Percentiles rank a stretch among this genome's conserved stretches.
Conservation (phyloP, 2,797 vertebrate genomes). For the Micropoecilia bifurca region DNA sequence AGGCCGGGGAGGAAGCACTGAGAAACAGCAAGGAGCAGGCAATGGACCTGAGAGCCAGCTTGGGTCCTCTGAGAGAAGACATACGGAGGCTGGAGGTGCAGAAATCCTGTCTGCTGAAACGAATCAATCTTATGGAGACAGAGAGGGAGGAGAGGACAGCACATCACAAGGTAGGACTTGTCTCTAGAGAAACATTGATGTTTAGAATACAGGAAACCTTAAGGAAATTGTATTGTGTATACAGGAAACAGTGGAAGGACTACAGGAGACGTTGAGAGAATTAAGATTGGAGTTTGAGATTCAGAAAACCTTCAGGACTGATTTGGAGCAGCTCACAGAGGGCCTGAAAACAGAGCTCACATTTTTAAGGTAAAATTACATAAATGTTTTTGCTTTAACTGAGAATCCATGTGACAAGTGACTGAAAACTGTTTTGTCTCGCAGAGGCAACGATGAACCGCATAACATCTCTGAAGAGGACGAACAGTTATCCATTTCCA, state of each 20-base stretch:
- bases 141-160: slow-evolving; percentile 82
- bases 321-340: slow-evolving; percentile 81
- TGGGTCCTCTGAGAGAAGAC: slow-evolving; percentile 85
- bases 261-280: slow-evolving; percentile 83
- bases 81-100: slow-evolving; percentile 80
- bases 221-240: not conserved
- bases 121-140: slow-evolving; percentile 81
- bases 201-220: not conserved
- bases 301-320: slow-evolving; percentile 83
- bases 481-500: slow-evolving; percentile 16
- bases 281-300: slow-evolving; percentile 83
- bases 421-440: slow-evolving; percentile 19
- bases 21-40: slow-evolving; percentile 83
- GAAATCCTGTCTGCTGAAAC: slow-evolving; percentile 84
- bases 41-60: slow-evolving; percentile 78
- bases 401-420: not conserved
- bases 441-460: slow-evolving; percentile 53
- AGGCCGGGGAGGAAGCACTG: slow-evolving; percentile 82
- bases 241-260: slow-evolving; percentile 85
- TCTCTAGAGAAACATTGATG: not conserved
- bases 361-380: slow-evolving; percentile 83
- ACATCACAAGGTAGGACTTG: slow-evolving; percentile 75
- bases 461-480: slow-evolving; percentile 37
- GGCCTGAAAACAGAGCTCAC: slow-evolving; percentile 83
- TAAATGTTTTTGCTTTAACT: not conserved